These are phyloP conservation scores for Sebastes elongatus DNA, from an alignment of 2,797 vertebrate species.

Conservation along the genomic window DNA sequence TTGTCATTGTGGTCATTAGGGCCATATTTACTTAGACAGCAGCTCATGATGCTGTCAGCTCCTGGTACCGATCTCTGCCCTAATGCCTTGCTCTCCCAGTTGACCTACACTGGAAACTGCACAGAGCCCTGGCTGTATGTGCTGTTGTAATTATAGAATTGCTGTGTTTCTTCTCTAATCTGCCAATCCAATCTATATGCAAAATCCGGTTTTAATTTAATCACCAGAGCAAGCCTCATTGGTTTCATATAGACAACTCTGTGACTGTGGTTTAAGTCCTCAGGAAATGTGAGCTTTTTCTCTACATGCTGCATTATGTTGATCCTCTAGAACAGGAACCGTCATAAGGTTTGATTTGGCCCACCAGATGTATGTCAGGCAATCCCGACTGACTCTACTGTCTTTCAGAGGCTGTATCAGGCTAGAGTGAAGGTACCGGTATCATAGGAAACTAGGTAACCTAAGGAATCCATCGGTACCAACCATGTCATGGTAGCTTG, in stretches of 20 bases:
- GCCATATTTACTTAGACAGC: neutral
- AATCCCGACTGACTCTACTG: too few relatives aligned
- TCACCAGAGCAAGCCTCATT: neutral
- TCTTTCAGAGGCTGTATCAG: too few relatives aligned
- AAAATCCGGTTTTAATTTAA: neutral
- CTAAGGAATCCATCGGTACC: too few relatives aligned
- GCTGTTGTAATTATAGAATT: neutral
- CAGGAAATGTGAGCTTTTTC: neutral
- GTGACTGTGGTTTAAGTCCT: neutral
- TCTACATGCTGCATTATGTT: neutral
- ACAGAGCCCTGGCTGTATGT: neutral
- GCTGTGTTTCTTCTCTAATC: neutral
- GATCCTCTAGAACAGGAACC: neutral
- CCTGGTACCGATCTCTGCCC: neutral
- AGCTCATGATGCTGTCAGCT: neutral
- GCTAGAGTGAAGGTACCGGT: too few relatives aligned
- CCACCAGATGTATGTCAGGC: too few relatives aligned
- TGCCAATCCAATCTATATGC: conserved; percentile 3
- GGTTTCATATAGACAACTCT: neutral
- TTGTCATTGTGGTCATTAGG: neutral
- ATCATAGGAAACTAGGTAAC: too few relatives aligned
- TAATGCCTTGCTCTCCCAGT: neutral
- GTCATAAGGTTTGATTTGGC: too few relatives aligned
- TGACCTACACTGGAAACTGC: neutral
- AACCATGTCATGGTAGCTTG: too few relatives aligned